Evolutionary conservation across 1,140 invertebrate genomes (phyloP).

Genomic region (Arctopsyche grandis): DNA sequence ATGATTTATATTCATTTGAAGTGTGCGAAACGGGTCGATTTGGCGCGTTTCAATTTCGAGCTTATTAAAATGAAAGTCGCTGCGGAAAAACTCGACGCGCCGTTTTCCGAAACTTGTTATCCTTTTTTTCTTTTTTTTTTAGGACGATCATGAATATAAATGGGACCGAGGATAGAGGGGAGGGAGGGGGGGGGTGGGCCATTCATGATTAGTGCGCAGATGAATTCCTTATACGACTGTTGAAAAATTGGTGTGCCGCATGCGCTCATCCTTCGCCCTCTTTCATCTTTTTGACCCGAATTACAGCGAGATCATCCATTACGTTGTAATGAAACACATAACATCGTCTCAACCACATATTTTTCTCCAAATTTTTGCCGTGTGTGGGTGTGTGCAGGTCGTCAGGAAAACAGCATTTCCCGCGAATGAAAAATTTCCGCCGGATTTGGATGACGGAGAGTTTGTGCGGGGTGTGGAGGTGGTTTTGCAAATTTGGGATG

Average conservation of each 20-base stretch:
- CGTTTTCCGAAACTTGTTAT: conserved; percentile 24
- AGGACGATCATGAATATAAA: conserved; percentile 22
- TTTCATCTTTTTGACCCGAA: conserved; percentile 32
- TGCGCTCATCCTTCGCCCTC: background rate
- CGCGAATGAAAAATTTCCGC: background rate
- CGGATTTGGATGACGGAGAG: too few species aligned
- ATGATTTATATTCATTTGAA: too few species aligned
- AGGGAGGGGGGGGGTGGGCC: background rate
- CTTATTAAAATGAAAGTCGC: conserved; percentile 1
- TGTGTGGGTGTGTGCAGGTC: background rate
- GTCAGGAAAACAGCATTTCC: background rate
- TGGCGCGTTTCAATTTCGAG: background rate
- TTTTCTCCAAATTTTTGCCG: background rate
- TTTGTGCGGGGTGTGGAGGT: too few species aligned
- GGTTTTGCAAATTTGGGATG: background rate
- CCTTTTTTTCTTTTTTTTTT: conserved; percentile 5
- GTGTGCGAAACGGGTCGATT: too few species aligned
- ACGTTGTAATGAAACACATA: conserved; percentile 27
- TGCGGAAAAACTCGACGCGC: background rate
- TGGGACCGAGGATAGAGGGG: background rate
- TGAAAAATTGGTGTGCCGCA: conserved; percentile 14
- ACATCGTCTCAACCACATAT: background rate
- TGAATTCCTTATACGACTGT: conserved; percentile 27
- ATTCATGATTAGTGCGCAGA: conserved; percentile 17
- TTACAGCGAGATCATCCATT: conserved; percentile 24